Base-by-base conservation (phyloP, 2,113 vertebrate species). In the Microtus oregoni region DNA sequence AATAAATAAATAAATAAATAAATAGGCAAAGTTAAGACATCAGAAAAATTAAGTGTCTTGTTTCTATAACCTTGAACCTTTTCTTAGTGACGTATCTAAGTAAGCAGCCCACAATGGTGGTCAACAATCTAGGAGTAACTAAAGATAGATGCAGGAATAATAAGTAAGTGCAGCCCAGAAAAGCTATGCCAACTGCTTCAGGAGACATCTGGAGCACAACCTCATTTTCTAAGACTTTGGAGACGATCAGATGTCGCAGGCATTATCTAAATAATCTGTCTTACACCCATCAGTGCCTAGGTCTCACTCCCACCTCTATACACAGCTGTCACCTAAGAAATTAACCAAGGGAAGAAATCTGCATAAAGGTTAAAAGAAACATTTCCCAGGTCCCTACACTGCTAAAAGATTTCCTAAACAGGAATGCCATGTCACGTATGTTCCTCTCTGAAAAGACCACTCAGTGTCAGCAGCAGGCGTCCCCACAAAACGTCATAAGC, bases 341-440 rank as follows among this genome's bases (percentile, higher is more conserved):
- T 44, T 91, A 88, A 92, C 92, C 30, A 61, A 87, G 52, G 50
- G 26, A 92, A 73, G 85, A 89, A 89, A 89, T 41, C 32, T 35
- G 58, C 65, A 92, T n/a, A 75, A 73, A 86, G 35, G 20, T 38
- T 30, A 94, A 26, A 77, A 65, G 6, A 93, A n/a, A 3, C 63
- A 68, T 9, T 61, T 32, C 77, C 61, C 68, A 24, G 17, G 30
- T 58, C 63, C 30, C 50, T 12, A 96, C 24, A 89, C 67, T 28
- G 9, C 73, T 22, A 85, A 10, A 11, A 67, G 81, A 85, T 67
- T 72, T 86, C 19, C 44, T 93, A 93, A 89, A 92, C 41, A 41
- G 11, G n/a, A 95, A 91, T 47, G n/a, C 8, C 61, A 28, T 22
- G 30, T 19, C 77, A 85, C 72, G 72, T 17, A 15, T 24, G 67